phyloP scores from a whole-genome alignment of 2,113 vertebrate species.

The Brachionichthys hirsutus region DNA sequence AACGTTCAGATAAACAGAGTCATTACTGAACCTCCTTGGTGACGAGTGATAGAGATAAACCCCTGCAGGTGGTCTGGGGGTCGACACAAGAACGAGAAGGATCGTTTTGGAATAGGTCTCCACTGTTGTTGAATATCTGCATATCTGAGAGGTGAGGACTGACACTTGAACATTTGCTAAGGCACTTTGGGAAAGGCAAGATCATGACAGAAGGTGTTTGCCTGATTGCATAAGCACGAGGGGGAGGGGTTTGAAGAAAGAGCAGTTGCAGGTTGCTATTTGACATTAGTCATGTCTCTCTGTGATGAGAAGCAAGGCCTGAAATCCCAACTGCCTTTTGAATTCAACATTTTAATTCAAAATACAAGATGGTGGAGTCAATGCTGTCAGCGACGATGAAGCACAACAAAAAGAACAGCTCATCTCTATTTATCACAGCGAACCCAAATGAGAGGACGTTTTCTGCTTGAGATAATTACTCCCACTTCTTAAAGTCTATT shows the following conservation, averaged over 20 bases:
- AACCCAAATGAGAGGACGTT: too few relatives aligned
- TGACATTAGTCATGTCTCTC: neutral
- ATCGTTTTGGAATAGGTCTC: too few relatives aligned
- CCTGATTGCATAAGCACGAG: neutral
- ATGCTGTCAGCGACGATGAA: neutral
- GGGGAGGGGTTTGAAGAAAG: neutral
- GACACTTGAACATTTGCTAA: slow-evolving; percentile 11
- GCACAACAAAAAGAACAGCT: too few relatives aligned
- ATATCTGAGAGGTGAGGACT: neutral
- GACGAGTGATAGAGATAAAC: too few relatives aligned
- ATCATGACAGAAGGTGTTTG: slow-evolving; percentile 12
- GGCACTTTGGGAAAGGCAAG: neutral
- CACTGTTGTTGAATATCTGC: too few relatives aligned
- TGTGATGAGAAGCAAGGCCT: neutral
- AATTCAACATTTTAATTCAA: neutral
- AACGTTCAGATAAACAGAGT: too few relatives aligned
- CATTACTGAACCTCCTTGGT: too few relatives aligned
- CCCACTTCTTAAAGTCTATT: too few relatives aligned
- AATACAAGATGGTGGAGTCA: neutral
- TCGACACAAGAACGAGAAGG: too few relatives aligned
- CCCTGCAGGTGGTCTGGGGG: too few relatives aligned
- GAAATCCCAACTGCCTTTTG: neutral
- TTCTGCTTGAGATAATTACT: too few relatives aligned
- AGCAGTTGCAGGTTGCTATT: neutral
- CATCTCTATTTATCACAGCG: too few relatives aligned